Evolutionary conservation across 2,113 vertebrate genomes (phyloP).

Genomic region (Echinops telfairi): DNA sequence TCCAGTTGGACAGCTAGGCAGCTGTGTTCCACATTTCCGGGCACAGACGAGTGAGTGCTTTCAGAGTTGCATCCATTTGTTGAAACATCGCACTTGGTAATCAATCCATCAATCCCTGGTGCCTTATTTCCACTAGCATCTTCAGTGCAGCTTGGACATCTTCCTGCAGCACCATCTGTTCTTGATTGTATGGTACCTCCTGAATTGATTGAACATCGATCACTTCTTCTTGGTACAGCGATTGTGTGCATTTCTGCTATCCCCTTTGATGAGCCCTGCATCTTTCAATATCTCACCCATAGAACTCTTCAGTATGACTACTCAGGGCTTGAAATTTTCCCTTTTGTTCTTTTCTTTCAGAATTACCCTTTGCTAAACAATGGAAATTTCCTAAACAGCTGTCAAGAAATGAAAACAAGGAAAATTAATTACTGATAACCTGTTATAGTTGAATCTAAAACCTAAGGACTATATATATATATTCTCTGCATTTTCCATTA

Average conservation of each 20-base stretch:
- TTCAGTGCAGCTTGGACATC: neutral
- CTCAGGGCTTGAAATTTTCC: neutral
- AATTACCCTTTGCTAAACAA: constrained; percentile 70
- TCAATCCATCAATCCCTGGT: neutral
- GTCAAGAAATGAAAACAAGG: constrained; percentile 71
- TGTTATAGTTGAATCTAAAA: constrained; percentile 82
- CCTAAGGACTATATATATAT: constrained; percentile 82
- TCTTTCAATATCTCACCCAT: neutral
- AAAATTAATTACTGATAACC: constrained; percentile 75
- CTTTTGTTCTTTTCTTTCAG: constrained; percentile 24
- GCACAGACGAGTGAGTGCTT: neutral
- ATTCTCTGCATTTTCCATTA: constrained; percentile 82
- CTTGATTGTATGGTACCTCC: neutral
- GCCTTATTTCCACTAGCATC: neutral
- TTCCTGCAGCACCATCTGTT: neutral
- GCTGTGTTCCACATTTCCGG: neutral
- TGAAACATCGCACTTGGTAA: neutral
- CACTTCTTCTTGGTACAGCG: neutral
- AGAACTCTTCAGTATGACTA: neutral
- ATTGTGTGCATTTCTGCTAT: neutral
- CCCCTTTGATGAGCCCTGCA: neutral
- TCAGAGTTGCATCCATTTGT: neutral
- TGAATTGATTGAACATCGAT: neutral
- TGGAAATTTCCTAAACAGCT: constrained; percentile 76
- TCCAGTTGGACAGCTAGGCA: neutral